Conservation (phyloP, 2,888 invertebrate genomes). For the Eupithecia pulchellata region DNA sequence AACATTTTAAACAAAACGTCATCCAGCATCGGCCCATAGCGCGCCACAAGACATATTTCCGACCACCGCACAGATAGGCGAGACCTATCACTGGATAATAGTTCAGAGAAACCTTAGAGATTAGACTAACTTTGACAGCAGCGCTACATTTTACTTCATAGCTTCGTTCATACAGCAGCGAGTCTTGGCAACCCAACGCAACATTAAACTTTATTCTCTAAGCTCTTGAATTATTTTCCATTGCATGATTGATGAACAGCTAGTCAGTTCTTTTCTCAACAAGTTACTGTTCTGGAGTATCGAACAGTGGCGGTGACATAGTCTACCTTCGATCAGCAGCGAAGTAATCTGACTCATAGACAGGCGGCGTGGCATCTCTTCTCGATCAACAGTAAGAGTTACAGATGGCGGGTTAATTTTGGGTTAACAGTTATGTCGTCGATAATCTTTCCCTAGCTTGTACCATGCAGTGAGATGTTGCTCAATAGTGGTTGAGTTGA, state of each 20-base stretch:
- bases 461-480: not conserved
- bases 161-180: not conserved
- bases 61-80: not conserved
- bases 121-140: not conserved
- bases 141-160: not conserved
- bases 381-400: no score
- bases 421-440: not conserved
- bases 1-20: not conserved
- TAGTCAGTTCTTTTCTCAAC: not conserved
- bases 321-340: not conserved
- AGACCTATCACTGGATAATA: not conserved
- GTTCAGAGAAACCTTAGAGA: not conserved
- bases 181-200: not conserved
- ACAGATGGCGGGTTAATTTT: no score
- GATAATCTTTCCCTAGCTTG: not conserved
- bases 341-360: not conserved
- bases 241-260: not conserved
- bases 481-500: not conserved
- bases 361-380: not conserved
- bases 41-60: constrained; percentile 22
- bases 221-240: not conserved
- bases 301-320: not conserved
- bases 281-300: not conserved
- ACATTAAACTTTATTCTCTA: not conserved
- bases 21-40: constrained; percentile 20